Percentiles rank a stretch among this genome's conserved stretches.
phyloP scores from a whole-genome alignment of 2,797 vertebrate species.

The Varecia variegata region DNA sequence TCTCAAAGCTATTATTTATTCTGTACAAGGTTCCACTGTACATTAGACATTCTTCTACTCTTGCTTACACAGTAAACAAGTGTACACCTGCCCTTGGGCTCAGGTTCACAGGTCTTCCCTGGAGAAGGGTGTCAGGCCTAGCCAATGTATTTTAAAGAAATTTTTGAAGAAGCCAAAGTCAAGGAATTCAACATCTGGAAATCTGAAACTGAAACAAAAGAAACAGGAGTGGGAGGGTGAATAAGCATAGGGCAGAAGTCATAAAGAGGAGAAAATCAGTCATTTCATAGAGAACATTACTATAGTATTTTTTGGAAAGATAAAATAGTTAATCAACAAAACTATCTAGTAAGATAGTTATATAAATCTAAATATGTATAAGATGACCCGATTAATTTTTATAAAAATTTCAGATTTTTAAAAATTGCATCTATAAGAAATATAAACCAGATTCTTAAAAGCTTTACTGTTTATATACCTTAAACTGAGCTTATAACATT shows the following conservation, averaged over 20 bases:
- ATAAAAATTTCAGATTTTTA: constrained; percentile 62
- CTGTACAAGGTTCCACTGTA: no score
- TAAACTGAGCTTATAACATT: constrained; percentile 71
- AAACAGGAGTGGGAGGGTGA: neutral
- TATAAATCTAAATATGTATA: neutral
- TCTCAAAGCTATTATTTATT: no score
- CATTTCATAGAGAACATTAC: neutral
- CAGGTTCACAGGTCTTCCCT: no score
- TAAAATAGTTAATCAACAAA: neutral
- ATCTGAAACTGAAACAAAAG: constrained; percentile 25
- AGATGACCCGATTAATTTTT: constrained; percentile 28
- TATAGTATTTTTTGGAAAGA: neutral
- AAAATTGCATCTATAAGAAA: constrained; percentile 69
- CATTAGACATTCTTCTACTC: no score
- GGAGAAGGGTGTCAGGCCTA: no score
- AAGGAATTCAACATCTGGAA: constrained; percentile 47
- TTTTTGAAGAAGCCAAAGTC: neutral
- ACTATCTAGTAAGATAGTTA: neutral
- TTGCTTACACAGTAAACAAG: no score
- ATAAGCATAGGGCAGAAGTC: neutral
- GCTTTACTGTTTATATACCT: constrained; percentile 30
- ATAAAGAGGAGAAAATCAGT: neutral
- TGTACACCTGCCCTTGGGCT: no score
- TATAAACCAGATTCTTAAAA: constrained; percentile 67
- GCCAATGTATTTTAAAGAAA: neutral